Conservation (phyloP, 2,113 vertebrate genomes). For the Gracilinanus agilis region DNA sequence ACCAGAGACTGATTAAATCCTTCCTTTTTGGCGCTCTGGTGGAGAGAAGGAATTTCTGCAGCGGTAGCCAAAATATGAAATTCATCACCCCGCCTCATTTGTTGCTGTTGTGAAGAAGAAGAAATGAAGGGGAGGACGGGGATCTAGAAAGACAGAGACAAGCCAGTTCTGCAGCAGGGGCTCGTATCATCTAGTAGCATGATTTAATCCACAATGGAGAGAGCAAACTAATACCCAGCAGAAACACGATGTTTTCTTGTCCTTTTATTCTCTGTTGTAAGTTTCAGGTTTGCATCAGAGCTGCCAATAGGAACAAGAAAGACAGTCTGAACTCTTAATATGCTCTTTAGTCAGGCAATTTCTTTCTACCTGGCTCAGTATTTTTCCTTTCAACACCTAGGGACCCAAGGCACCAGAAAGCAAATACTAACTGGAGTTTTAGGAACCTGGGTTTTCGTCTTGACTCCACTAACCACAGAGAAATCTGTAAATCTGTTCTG, state of each 20-base stretch:
- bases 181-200: conserved; percentile 17
- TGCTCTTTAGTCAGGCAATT: not conserved
- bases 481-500: not conserved
- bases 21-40: not conserved
- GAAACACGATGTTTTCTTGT: conserved; percentile 25
- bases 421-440: not conserved
- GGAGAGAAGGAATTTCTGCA: conserved; percentile 69
- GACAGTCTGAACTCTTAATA: not conserved
- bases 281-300: not conserved
- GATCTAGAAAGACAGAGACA: not conserved
- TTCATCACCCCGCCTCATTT: conserved; percentile 69
- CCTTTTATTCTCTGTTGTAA: not conserved
- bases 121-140: not conserved
- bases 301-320: conserved; percentile 7
- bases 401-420: not conserved
- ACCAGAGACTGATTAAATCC: conserved; percentile 48
- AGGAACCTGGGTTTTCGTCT: conserved; percentile 3
- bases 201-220: not conserved
- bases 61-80: conserved; percentile 62
- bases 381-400: not conserved
- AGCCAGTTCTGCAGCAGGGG: accelerated
- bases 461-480: not conserved
- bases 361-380: conserved; percentile 3
- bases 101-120: conserved; percentile 51
- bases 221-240: not conserved